Evolutionary conservation across 2,113 vertebrate genomes (phyloP).

Genomic region (Nothoprocta pentlandii): DNA sequence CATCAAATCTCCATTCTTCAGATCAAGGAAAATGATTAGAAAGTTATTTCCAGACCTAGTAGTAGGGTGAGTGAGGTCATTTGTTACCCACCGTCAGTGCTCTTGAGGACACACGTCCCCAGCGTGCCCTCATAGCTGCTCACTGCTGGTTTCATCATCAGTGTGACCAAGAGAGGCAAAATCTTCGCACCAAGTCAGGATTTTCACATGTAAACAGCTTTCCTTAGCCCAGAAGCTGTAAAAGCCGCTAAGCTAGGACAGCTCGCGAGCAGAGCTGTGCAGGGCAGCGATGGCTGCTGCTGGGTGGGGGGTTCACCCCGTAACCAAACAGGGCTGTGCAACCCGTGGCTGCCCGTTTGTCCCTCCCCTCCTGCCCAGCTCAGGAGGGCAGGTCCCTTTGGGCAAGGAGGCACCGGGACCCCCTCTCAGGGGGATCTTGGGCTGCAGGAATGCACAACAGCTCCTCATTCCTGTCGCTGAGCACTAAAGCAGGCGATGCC

Average conservation of each 20-base stretch:
- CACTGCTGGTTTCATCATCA: too few relatives aligned
- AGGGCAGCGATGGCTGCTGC: background rate
- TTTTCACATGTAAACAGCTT: background rate
- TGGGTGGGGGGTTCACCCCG: fast-evolving
- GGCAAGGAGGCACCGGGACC: background rate
- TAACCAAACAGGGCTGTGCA: background rate
- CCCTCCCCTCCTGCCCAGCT: background rate
- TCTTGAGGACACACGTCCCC: too few relatives aligned
- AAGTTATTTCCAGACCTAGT: slow-evolving; percentile 51
- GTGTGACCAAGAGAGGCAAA: too few relatives aligned
- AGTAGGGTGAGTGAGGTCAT: slow-evolving; percentile 13
- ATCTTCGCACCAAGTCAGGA: background rate
- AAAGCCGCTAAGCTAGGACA: background rate
- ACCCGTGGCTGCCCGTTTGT: fast-evolving
- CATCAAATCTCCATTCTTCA: slow-evolving; percentile 34
- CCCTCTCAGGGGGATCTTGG: background rate
- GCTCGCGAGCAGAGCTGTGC: fast-evolving
- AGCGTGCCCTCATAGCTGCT: too few relatives aligned
- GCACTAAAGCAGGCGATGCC: background rate
- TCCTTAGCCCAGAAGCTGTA: background rate
- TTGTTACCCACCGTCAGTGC: background rate
- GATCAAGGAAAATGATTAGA: slow-evolving; percentile 52
- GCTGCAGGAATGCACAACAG: background rate
- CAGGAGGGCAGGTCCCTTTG: background rate
- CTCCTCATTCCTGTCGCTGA: background rate